phyloP scores from a whole-genome alignment of 2,113 vertebrate genomes.

The Corythornis cristatus region DNA sequence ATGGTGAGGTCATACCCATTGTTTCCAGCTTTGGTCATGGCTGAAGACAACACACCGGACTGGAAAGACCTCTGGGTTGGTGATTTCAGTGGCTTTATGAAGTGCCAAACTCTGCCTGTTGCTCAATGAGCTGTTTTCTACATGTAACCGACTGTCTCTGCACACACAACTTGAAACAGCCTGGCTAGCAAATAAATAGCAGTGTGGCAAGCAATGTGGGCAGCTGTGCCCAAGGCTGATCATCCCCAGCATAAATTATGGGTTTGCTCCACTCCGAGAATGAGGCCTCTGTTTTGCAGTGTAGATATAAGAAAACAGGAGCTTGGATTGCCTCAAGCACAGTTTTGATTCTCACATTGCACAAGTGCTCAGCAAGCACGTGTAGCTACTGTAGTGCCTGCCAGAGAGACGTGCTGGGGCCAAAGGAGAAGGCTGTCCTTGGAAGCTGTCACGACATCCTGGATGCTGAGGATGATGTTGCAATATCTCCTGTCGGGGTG shows the following conservation, averaged over 20 bases:
- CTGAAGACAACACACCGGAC: not conserved
- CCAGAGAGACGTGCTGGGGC: not conserved
- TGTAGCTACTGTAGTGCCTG: not conserved
- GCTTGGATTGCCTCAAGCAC: not conserved
- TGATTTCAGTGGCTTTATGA: not conserved
- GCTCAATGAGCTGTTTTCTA: not conserved
- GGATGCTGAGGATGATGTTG: not conserved
- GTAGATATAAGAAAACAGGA: not conserved
- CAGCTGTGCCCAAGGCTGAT: not conserved
- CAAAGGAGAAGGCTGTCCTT: accelerated
- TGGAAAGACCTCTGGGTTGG: not conserved
- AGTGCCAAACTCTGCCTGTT: not conserved
- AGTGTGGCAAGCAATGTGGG: accelerated
- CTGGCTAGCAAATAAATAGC: not conserved
- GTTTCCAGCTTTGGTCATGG: not conserved
- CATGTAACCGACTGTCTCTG: not conserved
- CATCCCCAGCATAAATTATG: not conserved
- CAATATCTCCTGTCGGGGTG: not conserved
- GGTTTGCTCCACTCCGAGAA: not conserved
- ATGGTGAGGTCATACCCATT: not conserved
- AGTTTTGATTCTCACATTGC: not conserved
- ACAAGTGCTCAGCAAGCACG: not conserved
- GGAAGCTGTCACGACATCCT: not conserved
- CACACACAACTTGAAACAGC: not conserved
- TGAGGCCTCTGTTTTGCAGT: not conserved